A percentile compares a stretch with the other conserved stretches of the same genome.
These are phyloP conservation scores for Drosophila seguyi DNA, from an alignment of 1,140 invertebrate genomes.

Conservation along the genomic window DNA sequence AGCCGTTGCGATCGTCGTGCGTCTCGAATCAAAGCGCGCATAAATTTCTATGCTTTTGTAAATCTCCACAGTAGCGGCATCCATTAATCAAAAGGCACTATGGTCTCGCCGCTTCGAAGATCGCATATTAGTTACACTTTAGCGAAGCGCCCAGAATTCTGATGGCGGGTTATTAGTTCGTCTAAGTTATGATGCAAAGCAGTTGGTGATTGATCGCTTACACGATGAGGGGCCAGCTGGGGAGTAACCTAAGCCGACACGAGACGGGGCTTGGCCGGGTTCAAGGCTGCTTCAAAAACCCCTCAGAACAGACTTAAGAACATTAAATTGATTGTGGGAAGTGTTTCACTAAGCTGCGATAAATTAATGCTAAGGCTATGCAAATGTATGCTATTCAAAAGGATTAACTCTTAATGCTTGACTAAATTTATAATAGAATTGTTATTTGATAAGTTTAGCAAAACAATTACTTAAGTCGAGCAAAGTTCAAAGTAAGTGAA, in stretches of 20 bases:
- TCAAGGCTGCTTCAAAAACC: slow-evolving; percentile 20
- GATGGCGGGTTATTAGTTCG: slow-evolving; percentile 54
- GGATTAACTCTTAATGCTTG: not conserved
- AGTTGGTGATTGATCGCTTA: slow-evolving; percentile 46
- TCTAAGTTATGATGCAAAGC: slow-evolving; percentile 52
- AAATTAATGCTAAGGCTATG: not conserved
- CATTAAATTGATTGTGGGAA: slow-evolving; percentile 22
- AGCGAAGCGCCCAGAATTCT: slow-evolving; percentile 29
- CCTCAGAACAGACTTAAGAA: slow-evolving; percentile 12
- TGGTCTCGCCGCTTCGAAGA: slow-evolving; percentile 27
- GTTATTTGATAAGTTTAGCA: not conserved
- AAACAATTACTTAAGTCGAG: not conserved
- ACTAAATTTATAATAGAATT: too few relatives aligned
- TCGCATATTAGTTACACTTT: slow-evolving; percentile 77
- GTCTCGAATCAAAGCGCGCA: slow-evolving; percentile 68
- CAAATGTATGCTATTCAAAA: not conserved
- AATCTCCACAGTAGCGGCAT: slow-evolving; percentile 70
- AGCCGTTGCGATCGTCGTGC: slow-evolving; percentile 47
- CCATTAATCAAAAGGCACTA: slow-evolving; percentile 76
- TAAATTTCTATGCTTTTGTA: slow-evolving; percentile 62
- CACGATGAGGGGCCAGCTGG: slow-evolving; percentile 26
- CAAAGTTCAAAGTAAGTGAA: not conserved
- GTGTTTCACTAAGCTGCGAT: slow-evolving; percentile 26
- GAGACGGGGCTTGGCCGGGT: slow-evolving; percentile 24
- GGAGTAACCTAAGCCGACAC: slow-evolving; percentile 23